Percentiles rank a stretch among this genome's conserved stretches.
phyloP scores from a whole-genome alignment of 2,113 vertebrate genomes.

The Eurystomus gularis region DNA sequence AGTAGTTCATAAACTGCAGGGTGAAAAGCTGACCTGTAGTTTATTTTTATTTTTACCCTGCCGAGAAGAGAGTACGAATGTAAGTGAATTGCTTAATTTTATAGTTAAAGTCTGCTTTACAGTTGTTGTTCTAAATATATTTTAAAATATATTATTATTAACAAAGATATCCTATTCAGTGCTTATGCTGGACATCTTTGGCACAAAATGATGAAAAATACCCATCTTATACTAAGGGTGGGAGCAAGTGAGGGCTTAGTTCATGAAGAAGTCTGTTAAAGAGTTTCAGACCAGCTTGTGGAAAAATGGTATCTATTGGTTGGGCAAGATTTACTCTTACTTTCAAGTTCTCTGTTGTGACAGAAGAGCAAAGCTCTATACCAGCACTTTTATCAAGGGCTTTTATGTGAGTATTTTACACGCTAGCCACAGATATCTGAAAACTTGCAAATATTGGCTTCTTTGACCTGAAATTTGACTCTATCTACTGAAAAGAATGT shows the following conservation, averaged over 20 bases:
- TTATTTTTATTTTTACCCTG: not conserved
- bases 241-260: not conserved
- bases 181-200: not conserved
- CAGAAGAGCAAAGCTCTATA: not conserved
- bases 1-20: not conserved
- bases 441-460: not conserved
- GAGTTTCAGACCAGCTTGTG: not conserved
- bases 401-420: not conserved
- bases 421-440: not conserved
- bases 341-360: not conserved
- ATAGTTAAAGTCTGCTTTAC: not conserved
- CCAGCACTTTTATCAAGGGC: not conserved
- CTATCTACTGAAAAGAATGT: not conserved
- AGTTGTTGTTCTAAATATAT: not conserved
- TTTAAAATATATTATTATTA: not conserved
- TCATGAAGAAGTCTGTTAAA: not conserved
- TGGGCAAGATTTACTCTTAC: not conserved
- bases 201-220: not conserved
- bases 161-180: not conserved
- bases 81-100: not conserved
- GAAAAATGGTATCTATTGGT: not conserved
- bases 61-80: not conserved
- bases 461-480: not conserved
- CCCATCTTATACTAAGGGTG: not conserved
- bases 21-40: not conserved